These are phyloP conservation scores for Charanyca ferruginea DNA, from an alignment of 2,888 invertebrate genomes.

Conservation along the genomic window DNA sequence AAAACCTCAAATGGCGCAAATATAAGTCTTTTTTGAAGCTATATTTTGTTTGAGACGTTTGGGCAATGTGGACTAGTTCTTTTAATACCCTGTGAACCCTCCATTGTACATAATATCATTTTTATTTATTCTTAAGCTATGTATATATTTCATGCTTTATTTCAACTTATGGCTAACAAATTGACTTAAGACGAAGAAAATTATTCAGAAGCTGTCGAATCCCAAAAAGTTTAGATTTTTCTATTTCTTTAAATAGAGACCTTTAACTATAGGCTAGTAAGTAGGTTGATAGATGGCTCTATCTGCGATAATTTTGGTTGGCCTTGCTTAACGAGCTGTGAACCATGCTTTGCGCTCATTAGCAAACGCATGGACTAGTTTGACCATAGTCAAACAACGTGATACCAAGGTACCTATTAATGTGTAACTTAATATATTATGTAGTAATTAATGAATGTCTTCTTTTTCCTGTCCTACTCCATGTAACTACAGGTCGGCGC, in stretches of 20 bases:
- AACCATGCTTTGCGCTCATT: conserved; percentile 22
- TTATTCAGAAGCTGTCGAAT: neutral
- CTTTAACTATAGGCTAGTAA: too few species aligned
- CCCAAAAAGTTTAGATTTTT: too few species aligned
- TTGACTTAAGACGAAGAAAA: too few species aligned
- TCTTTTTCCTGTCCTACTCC: neutral
- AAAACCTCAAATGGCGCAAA: too few species aligned
- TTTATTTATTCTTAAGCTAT: too few species aligned
- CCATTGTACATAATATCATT: too few species aligned
- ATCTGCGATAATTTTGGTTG: neutral
- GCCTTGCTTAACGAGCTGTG: conserved; percentile 14
- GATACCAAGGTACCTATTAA: neutral
- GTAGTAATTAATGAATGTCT: too few species aligned
- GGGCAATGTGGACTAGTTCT: too few species aligned
- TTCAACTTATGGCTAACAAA: neutral
- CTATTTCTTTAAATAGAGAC: neutral
- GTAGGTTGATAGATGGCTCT: neutral
- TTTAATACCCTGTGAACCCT: too few species aligned
- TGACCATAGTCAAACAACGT: neutral
- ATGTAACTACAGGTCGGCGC: neutral
- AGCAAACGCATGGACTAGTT: conserved; percentile 19
- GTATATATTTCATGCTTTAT: too few species aligned
- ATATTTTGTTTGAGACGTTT: too few species aligned
- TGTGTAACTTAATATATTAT: neutral
- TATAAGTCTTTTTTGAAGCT: too few species aligned